Conservation (phyloP, 2,888 invertebrate genomes). For the Lasioglossum calceatum region DNA sequence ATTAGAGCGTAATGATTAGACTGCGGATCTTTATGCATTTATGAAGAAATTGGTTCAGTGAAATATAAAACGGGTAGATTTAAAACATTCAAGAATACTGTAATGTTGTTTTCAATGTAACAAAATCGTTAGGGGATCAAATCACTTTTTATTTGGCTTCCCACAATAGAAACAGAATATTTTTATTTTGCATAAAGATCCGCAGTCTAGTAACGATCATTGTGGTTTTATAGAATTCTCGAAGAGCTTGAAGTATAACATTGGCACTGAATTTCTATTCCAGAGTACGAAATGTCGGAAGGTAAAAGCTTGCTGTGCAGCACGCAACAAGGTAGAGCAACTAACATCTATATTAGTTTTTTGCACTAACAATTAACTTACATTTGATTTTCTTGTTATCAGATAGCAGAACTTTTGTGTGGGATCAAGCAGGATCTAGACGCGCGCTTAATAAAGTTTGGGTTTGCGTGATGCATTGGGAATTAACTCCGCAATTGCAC, state of each 20-base stretch:
- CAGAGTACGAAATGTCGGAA: slow-evolving; percentile 70
- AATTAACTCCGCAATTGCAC: slow-evolving; percentile 88
- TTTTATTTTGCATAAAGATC: too few relatives aligned
- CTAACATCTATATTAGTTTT: background rate
- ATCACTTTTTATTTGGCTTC: too few relatives aligned
- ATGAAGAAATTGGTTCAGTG: too few relatives aligned
- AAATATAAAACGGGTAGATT: too few relatives aligned
- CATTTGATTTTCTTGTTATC: background rate
- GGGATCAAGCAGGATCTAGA: slow-evolving; percentile 86
- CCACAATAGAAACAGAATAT: too few relatives aligned
- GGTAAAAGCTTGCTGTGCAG: slow-evolving; percentile 77
- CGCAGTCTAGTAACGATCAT: background rate
- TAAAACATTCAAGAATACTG: too few relatives aligned
- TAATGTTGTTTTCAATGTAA: too few relatives aligned
- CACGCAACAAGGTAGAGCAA: slow-evolving; percentile 74
- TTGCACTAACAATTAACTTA: background rate
- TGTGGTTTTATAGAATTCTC: background rate
- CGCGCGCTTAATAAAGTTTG: slow-evolving; percentile 90
- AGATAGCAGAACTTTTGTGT: slow-evolving; percentile 84
- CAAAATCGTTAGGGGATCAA: too few relatives aligned
- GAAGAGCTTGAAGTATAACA: slow-evolving; percentile 8
- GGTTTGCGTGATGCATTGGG: slow-evolving; percentile 91
- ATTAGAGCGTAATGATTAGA: background rate
- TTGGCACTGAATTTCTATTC: slow-evolving; percentile 49
- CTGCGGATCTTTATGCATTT: too few relatives aligned